Conservation (phyloP, 2,888 invertebrate species). For the Melitaea athalia region DNA sequence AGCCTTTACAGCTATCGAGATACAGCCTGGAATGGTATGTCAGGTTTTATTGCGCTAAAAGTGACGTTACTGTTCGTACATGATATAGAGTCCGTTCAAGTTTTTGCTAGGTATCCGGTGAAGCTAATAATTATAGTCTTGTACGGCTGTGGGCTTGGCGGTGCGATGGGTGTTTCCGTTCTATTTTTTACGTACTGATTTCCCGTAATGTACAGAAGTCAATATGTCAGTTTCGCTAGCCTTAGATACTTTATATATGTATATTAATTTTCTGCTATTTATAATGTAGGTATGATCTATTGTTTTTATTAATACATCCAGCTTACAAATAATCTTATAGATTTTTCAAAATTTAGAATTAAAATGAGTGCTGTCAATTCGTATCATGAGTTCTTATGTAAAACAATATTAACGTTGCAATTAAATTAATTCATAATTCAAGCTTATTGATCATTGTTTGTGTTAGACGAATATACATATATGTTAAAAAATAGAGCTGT, state of each 20-base stretch:
- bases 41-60: not conserved
- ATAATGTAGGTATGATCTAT: not conserved
- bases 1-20: not conserved
- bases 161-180: conserved; percentile 61
- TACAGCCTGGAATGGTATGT: conserved; percentile 27
- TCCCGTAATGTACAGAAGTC: conserved; percentile 45
- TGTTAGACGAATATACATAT: too few species aligned
- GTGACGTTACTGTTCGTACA: conserved; percentile 23
- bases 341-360: not conserved
- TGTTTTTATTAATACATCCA: not conserved
- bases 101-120: conserved; percentile 68
- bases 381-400: too few species aligned
- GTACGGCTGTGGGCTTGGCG: conserved; percentile 47
- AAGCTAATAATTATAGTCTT: conserved; percentile 61
- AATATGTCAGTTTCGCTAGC: conserved; percentile 41
- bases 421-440: too few species aligned
- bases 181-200: conserved; percentile 50
- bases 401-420: too few species aligned
- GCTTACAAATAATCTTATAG: not conserved
- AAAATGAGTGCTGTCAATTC: too few species aligned
- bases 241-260: conserved; percentile 16
- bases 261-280: conserved; percentile 19
- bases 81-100: conserved; percentile 50
- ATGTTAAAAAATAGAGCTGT: too few species aligned
- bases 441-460: too few species aligned